Conservation (phyloP, 2,888 invertebrate genomes). For the Lymantria monacha region DNA sequence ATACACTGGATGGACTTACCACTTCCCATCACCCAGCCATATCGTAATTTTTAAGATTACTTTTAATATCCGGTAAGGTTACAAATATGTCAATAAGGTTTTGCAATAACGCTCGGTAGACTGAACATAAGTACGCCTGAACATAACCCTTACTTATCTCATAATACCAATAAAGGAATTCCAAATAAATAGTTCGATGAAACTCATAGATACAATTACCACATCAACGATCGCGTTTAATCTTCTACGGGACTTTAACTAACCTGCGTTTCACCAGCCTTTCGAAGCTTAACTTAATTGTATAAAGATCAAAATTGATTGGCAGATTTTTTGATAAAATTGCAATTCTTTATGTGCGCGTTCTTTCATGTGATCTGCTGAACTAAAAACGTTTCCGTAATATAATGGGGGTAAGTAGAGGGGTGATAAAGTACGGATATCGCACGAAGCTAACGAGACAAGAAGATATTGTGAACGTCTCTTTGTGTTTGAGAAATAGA, state of each 20-base stretch:
- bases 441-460: constrained; percentile 39
- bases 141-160: constrained; percentile 10
- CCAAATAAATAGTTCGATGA: constrained; percentile 25
- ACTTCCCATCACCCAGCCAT: no score
- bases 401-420: constrained; percentile 36
- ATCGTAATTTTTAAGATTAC: not conserved
- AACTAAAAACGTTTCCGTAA: constrained; percentile 44
- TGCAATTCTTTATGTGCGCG: constrained; percentile 34
- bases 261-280: constrained; percentile 2
- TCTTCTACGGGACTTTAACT: constrained; percentile 14
- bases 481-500: constrained; percentile 15
- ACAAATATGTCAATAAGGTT: constrained; percentile 1
- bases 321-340: constrained; percentile 13
- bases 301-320: constrained; percentile 3
- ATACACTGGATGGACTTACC: no score
- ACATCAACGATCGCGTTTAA: constrained; percentile 30
- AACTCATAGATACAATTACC: constrained; percentile 35
- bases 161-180: constrained; percentile 26
- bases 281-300: not conserved
- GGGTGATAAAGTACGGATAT: constrained; percentile 36
- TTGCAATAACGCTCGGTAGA: constrained; percentile 4
- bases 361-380: constrained; percentile 49
- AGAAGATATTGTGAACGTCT: constrained; percentile 27
- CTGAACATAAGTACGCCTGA: constrained; percentile 9
- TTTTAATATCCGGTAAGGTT: not conserved